A percentile compares a stretch with the other conserved stretches of the same genome.
phyloP scores from a whole-genome alignment of 2,888 invertebrate species.

The Heteromurus nitidus region DNA sequence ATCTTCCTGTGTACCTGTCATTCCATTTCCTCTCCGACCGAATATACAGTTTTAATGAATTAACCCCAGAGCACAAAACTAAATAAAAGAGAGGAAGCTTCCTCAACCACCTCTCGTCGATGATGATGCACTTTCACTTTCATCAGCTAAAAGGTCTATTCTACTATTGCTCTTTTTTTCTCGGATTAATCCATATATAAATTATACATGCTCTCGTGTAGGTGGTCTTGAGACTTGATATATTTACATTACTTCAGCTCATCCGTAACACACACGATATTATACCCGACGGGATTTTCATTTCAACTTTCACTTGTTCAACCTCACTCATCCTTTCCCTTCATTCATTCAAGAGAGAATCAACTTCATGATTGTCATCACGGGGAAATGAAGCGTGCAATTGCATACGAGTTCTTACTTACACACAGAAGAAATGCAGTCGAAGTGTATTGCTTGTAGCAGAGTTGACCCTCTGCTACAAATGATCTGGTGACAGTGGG shows the following conservation, averaged over 20 bases:
- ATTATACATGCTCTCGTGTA: not conserved
- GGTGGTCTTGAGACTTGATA: not conserved
- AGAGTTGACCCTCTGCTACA: no score
- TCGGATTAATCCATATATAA: slow-evolving; percentile 12
- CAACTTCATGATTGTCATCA: not conserved
- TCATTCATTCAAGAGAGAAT: not conserved
- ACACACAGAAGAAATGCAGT: not conserved
- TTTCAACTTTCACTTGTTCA: slow-evolving; percentile 15
- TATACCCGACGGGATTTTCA: slow-evolving; percentile 12
- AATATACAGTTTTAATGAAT: slow-evolving; percentile 3
- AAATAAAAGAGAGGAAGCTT: no score
- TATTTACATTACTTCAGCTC: slow-evolving; percentile 4
- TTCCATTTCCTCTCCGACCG: not conserved
- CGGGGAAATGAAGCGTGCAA: slow-evolving; percentile 29
- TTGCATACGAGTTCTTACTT: slow-evolving; percentile 20
- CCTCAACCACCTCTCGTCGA: not conserved
- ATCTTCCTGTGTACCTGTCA: slow-evolving; percentile 2
- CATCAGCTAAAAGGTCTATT: slow-evolving; percentile 14
- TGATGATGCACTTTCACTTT: not conserved
- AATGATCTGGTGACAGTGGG: not conserved
- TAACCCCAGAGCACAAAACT: not conserved
- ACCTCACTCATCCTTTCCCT: not conserved
- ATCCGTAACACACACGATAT: not conserved
- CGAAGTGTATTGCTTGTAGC: not conserved
- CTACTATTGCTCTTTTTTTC: not conserved